Percentiles rank a stretch among this genome's conserved stretches.
phyloP scores from a whole-genome alignment of 2,113 vertebrate genomes.

The Microcebus murinus region DNA sequence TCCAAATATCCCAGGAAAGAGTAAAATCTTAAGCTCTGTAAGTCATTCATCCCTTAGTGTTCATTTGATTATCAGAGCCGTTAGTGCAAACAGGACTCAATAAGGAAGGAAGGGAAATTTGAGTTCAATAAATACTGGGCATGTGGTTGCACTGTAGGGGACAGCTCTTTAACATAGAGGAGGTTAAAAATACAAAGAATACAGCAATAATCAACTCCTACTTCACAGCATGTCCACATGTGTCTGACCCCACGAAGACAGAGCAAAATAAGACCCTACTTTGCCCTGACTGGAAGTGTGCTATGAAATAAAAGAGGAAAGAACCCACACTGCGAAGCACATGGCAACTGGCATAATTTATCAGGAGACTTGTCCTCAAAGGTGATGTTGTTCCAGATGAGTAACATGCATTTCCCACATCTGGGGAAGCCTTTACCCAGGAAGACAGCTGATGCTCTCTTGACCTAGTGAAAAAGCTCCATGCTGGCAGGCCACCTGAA shows the following conservation, averaged over 20 bases:
- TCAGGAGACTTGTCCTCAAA: neutral
- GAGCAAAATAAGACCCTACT: neutral
- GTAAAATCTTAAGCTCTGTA: neutral
- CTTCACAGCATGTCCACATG: neutral
- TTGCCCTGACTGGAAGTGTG: neutral
- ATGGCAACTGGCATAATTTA: neutral
- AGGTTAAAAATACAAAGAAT: neutral
- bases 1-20: neutral
- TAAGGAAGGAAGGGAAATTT: neutral
- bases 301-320: constrained; percentile 17
- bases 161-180: neutral
- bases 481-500: neutral
- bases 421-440: neutral
- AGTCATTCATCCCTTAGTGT: neutral
- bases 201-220: neutral
- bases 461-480: constrained; percentile 28
- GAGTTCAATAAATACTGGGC: neutral
- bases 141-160: neutral
- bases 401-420: constrained; percentile 28
- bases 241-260: neutral
- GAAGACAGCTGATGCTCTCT: neutral
- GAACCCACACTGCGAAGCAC: neutral
- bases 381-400: fast-evolving
- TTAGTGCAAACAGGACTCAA: neutral
- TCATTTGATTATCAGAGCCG: neutral